Base-by-base conservation (phyloP, 1,140 invertebrate species). In the Drosophila pruinosa region DNA sequence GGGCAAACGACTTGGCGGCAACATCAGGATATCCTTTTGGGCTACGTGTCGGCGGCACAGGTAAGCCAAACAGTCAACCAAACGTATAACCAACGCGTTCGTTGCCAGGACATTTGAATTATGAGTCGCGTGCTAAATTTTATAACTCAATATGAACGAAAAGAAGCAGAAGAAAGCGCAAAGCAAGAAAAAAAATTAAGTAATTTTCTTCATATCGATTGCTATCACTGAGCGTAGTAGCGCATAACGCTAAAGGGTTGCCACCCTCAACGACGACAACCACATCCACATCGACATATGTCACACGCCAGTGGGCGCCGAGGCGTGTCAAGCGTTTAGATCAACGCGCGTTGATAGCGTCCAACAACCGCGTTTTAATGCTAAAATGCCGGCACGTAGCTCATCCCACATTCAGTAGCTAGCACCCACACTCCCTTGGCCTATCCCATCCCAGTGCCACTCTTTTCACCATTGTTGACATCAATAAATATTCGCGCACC, bases 401-500 rank as follows among this genome's bases (percentile, higher is more conserved):
- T 28, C 62, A 62, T 62, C 38, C 38, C 39, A 69, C 48, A 69
- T 53, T 61, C 48, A 62, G 57, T 19, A 41, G 31, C 59, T 19
- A 41, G 31, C 59, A 47, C 73, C 70, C 28, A 68, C 75, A 21
- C 38, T 19, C 19, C n/a, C n/a, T n/a, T n/a, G 22, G 19, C 43
- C n/a, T n/a, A n/a, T 21, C 39, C 39, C 17, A 15, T 26, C 43
- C 21, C 43, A 7, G 8, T 1, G 14, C 21, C 45, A 3, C 45
- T n/a, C 24, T 43, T 10, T 21, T 31, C 14, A 15, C 19, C 62
- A 34, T 58, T 86, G 82, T 86, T 86, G 82, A 86, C 82, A 86
- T 82, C 82, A 81, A 86, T 86, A 86, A 86, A 86, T 86, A 86
- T 86, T 81, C 81, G 81, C 81, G 81, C 76, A 85, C 80, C 53